phyloP scores from a whole-genome alignment of 2,113 vertebrate genomes.

The Syngnathus floridae region DNA sequence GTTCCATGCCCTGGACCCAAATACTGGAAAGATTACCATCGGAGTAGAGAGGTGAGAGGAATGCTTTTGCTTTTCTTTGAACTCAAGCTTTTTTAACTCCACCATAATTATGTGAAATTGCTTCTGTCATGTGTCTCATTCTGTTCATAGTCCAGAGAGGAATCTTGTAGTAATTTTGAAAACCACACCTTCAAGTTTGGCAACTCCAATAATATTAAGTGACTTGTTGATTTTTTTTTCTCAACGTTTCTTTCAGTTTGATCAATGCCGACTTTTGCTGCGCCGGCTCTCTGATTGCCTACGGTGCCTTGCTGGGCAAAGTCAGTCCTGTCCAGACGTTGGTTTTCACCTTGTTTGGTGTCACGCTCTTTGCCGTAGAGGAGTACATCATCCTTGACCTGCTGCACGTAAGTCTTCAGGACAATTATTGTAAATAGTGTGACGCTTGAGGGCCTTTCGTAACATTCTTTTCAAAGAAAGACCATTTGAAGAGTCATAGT shows the following conservation, averaged over 20 bases:
- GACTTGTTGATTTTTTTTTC: neutral
- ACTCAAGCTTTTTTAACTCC: neutral
- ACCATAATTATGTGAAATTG: neutral
- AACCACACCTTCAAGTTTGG: slow-evolving; percentile 6
- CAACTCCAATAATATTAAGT: neutral
- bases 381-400: slow-evolving; percentile 83
- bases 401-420: slow-evolving; percentile 78
- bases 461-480: neutral
- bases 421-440: neutral
- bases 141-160: neutral
- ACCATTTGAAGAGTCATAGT: neutral
- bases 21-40: slow-evolving; percentile 72
- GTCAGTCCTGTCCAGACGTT: slow-evolving; percentile 88
- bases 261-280: slow-evolving; percentile 97
- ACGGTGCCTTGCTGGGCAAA: slow-evolving; percentile 90
- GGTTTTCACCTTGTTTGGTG: slow-evolving; percentile 86
- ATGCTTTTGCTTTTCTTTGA: neutral
- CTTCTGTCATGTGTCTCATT: neutral
- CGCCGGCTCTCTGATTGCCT: slow-evolving; percentile 85
- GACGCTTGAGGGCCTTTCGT: neutral
- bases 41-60: slow-evolving; percentile 79
- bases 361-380: slow-evolving; percentile 86
- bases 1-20: slow-evolving; percentile 73
- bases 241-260: slow-evolving; percentile 66
- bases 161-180: neutral